phyloP scores from a whole-genome alignment of 2,113 vertebrate species.

The Malurus elegans region DNA sequence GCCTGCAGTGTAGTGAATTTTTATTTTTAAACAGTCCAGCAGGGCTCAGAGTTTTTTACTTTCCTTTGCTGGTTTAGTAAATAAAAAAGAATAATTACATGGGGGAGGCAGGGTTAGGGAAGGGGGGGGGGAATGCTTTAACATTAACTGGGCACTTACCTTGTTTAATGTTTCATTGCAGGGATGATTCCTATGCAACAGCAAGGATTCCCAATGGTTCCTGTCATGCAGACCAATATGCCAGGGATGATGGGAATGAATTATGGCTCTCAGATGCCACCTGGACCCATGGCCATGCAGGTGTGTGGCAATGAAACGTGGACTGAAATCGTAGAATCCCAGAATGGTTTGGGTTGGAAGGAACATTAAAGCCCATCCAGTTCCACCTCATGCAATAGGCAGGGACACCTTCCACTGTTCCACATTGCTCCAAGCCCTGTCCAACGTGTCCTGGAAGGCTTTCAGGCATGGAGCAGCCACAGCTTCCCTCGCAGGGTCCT shows the following conservation, averaged over 20 bases:
- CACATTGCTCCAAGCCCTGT: neutral
- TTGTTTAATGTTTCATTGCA: conserved; percentile 49
- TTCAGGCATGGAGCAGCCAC: neutral
- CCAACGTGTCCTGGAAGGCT: neutral
- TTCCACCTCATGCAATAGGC: neutral
- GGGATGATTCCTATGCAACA: conserved; percentile 89
- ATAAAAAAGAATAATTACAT: neutral
- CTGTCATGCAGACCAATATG: conserved; percentile 93
- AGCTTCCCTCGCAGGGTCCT: neutral
- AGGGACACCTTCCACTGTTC: neutral
- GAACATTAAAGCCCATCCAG: neutral
- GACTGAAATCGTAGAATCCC: neutral
- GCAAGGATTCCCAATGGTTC: conserved; percentile 91
- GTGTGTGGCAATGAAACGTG: conserved; percentile 55
- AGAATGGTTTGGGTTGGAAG: neutral
- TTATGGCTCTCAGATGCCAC: conserved; percentile 90
- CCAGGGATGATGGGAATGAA: conserved; percentile 97
- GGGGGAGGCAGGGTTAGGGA: neutral
- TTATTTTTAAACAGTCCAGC: neutral
- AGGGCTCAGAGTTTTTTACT: neutral
- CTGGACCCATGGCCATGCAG: conserved; percentile 90
- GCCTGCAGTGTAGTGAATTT: neutral
- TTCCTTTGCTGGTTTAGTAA: neutral
- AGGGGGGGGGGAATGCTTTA: neutral
- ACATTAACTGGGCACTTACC: neutral